Evolutionary conservation across 2,797 vertebrate species (phyloP), one percentile per base, ranked within the genome.

Genomic region (Eptatretus atami): DNA sequence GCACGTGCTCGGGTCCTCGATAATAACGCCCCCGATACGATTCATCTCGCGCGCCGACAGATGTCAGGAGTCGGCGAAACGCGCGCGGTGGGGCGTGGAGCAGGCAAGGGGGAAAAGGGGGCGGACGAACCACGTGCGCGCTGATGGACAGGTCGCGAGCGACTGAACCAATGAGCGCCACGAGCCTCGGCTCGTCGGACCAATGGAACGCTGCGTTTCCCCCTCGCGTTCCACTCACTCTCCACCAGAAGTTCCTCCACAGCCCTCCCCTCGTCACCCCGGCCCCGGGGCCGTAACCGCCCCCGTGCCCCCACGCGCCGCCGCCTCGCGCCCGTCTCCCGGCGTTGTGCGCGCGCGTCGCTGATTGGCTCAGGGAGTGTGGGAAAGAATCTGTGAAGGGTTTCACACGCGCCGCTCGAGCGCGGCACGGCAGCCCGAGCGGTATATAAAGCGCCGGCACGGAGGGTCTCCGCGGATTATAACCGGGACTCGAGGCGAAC

Each of bases 341-440:
- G 14, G 3, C 3, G 13, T 13, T 73, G 71, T 76, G 78, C 77
- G 74, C 74, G 73, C 76, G 76, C 76, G 75, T 66, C 79, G 77
- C 78, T 79, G 78, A 84, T 86, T 86, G 83, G 82, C 80, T 80
- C 72, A 75, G 76, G 85, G 86, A 85, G 79, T 92, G 86, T 94
- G 86, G 86, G 86, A 94, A 94, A 86, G 85, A 86, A 87, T 86
- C 82, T 86, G 84, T 81, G 82, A 82, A 82, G 84, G 85, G 85
- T 87, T 94, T 94, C 86, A 94, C 86, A 90, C 86, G 85, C 88
- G 86, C 85, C 86, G 81, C 77, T 88, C 86, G 84, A 83, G 86
- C 88, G 86, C 86, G 78, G 83, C 74, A 75, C 65, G 76, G 31
- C 31, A 44, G 31, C 31, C 31, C 31, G 31, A 44, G 31, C 31